Percentiles rank a stretch among this genome's conserved stretches.
These are phyloP conservation scores for Chondrosia reniformis DNA, from an alignment of 37 sponge, comb jelly and placozoan species.

Conservation along the genomic window DNA sequence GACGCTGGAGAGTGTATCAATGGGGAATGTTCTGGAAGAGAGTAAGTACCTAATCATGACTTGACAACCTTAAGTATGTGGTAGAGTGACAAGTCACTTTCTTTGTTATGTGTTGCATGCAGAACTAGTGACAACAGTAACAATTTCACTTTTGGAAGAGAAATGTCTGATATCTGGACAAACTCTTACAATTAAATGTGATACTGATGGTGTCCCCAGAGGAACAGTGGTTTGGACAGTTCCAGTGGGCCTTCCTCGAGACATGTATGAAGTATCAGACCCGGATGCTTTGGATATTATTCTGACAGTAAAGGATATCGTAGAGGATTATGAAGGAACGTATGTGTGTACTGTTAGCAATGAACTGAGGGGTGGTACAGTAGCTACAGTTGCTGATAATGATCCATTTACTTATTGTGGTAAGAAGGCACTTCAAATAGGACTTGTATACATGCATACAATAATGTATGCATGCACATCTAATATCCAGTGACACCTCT, in stretches of 20 bases:
- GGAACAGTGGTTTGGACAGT: constrained; percentile 9
- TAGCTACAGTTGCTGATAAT: not conserved
- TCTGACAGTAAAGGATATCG: not conserved
- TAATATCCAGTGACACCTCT: too few species aligned
- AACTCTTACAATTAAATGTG: constrained; percentile 27
- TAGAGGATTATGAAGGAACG: not conserved
- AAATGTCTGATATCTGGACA: constrained; percentile 8
- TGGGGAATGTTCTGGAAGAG: constrained; percentile 16
- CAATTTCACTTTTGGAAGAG: not conserved
- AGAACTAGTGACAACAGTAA: not conserved
- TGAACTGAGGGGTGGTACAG: not conserved
- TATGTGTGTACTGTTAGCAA: not conserved
- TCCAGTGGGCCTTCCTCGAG: not conserved
- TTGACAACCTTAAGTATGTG: not conserved
- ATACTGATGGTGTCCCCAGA: constrained; percentile 27
- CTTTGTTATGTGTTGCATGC: not conserved
- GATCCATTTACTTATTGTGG: not conserved
- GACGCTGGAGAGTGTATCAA: not conserved
- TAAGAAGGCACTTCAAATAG: constrained; percentile 1
- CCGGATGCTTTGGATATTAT: not conserved
- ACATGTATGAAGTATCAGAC: not conserved
- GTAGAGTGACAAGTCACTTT: not conserved
- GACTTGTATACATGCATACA: too few species aligned
- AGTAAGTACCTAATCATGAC: constrained; percentile 12
- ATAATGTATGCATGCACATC: too few species aligned